A percentile compares a stretch with the other conserved stretches of the same genome.
phyloP scores from a whole-genome alignment of 2,888 invertebrate genomes.

The Brenthis hecate region DNA sequence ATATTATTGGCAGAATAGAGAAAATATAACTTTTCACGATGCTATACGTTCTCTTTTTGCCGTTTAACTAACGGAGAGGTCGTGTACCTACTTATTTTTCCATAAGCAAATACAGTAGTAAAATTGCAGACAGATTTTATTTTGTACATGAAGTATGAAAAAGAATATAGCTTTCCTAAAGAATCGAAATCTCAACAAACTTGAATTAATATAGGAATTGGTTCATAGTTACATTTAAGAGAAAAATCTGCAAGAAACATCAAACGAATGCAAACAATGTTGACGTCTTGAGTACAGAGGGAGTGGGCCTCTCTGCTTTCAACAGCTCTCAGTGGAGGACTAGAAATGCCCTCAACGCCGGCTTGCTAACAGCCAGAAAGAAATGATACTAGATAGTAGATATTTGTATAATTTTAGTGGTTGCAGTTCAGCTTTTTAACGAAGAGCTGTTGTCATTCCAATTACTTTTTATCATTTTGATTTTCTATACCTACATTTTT shows the following conservation, averaged over 20 bases:
- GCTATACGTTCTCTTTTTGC: too few species aligned
- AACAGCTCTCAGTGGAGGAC: conserved; percentile 35
- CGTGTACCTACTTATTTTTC: too few species aligned
- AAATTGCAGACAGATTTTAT: too few species aligned
- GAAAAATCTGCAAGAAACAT: conserved; percentile 35
- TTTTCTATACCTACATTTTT: conserved; percentile 1
- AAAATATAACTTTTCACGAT: too few species aligned
- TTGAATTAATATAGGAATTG: conserved; percentile 24
- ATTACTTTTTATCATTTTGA: conserved; percentile 10
- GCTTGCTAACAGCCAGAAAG: conserved; percentile 31
- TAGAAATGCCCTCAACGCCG: conserved; percentile 32
- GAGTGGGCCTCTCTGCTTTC: conserved; percentile 35
- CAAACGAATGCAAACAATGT: conserved; percentile 40
- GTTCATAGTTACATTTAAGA: conserved; percentile 31
- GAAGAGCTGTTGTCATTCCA: conserved; percentile 11
- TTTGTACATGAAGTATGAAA: neutral
- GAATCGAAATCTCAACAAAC: neutral
- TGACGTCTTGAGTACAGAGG: conserved; percentile 35
- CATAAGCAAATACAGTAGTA: too few species aligned
- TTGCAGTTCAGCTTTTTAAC: conserved; percentile 17
- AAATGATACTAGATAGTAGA: conserved; percentile 36
- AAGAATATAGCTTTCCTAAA: neutral
- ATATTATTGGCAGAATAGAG: too few species aligned
- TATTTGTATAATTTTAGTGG: conserved; percentile 27
- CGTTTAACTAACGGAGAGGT: too few species aligned